Percentiles rank a stretch among this genome's conserved stretches.
Conservation (phyloP, 2,888 invertebrate genomes). For the Yponomeuta sedellus region DNA sequence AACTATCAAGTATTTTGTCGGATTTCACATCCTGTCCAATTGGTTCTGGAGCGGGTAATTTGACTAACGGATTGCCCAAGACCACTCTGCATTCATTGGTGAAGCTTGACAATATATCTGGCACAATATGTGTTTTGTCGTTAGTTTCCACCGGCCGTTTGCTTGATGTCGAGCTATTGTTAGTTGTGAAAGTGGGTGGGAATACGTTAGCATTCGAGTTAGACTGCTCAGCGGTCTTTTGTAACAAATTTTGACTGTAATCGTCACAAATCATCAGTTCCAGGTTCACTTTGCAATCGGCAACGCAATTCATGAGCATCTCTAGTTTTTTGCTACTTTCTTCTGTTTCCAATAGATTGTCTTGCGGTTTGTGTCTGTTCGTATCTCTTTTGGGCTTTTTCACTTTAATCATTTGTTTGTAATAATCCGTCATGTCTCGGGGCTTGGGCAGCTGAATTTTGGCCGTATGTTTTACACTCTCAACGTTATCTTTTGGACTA, state of each 20-base stretch:
- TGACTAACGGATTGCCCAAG: no score
- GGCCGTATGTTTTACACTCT: neutral
- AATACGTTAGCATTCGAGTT: neutral
- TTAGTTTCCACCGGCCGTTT: no score
- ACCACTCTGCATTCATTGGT: no score
- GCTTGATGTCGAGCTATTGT: neutral
- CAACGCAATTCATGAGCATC: neutral
- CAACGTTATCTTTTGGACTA: neutral
- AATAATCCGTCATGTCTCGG: no score
- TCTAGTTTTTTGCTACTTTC: neutral
- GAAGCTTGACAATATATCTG: no score
- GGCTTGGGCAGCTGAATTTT: neutral
- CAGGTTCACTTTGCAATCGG: conserved; percentile 1
- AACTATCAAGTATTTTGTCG: conserved; percentile 17
- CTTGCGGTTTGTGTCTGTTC: neutral
- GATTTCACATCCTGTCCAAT: neutral
- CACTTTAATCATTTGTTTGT: neutral
- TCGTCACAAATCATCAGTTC: neutral
- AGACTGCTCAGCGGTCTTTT: neutral
- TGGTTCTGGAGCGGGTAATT: no score
- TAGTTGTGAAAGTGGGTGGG: no score
- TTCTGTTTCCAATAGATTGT: neutral
- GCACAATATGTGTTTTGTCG: no score
- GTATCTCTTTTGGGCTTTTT: neutral
- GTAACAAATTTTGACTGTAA: neutral